Evolutionary conservation across 2,113 vertebrate species (phyloP).

Genomic region (Panthera leo): DNA sequence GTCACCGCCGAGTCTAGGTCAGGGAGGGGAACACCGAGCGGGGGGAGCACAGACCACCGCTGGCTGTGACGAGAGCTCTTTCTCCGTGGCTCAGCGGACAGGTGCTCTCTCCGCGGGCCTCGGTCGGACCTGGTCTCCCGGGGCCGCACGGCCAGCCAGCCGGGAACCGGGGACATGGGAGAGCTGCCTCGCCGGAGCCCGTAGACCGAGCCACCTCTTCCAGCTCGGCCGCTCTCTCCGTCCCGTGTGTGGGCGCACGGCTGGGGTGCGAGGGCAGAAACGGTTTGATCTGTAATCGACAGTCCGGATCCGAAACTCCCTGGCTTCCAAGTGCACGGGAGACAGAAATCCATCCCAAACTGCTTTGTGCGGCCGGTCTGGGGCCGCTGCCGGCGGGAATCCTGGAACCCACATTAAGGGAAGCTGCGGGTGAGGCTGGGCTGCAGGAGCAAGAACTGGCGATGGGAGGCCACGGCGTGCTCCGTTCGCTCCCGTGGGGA

Average conservation of each 20-base stretch:
- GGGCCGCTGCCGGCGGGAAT: rapidly evolving
- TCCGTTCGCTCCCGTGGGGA: rapidly evolving
- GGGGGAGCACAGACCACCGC: too few relatives aligned
- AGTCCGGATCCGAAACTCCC: neutral
- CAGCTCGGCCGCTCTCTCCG: neutral
- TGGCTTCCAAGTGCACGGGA: neutral
- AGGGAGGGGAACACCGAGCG: neutral
- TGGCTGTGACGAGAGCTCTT: neutral
- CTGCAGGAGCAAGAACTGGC: neutral
- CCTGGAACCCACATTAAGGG: neutral
- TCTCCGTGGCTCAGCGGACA: neutral
- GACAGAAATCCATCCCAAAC: neutral
- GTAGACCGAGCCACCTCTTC: neutral
- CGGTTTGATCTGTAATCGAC: neutral
- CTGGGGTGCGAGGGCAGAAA: neutral
- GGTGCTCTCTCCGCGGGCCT: rapidly evolving
- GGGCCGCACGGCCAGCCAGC: too few relatives aligned
- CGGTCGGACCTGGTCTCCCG: rapidly evolving
- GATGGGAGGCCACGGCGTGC: neutral
- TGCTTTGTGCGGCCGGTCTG: neutral
- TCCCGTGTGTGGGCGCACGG: neutral
- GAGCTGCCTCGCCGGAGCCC: rapidly evolving
- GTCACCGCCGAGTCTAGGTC: neutral
- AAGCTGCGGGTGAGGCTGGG: neutral
- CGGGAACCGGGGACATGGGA: neutral